Conservation (phyloP, 2,797 vertebrate genomes). For the Ambastaia sidthimunki region DNA sequence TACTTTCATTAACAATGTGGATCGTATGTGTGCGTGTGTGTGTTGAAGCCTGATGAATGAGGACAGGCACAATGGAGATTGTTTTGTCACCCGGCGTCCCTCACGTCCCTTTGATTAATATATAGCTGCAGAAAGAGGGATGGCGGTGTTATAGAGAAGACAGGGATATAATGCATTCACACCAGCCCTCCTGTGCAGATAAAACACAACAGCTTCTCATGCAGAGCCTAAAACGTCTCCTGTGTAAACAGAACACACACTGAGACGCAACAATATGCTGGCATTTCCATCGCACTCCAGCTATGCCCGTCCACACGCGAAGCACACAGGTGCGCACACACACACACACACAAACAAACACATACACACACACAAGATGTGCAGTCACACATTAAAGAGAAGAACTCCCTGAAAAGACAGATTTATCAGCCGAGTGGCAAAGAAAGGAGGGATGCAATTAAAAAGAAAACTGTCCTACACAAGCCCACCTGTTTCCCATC, state of each 20-base stretch:
- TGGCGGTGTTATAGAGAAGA: conserved; percentile 8
- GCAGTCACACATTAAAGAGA: conserved; percentile 10
- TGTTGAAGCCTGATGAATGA: conserved; percentile 23
- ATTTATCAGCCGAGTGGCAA: conserved; percentile 60
- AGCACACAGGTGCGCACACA: conserved; percentile 17
- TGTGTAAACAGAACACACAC: conserved; percentile 43
- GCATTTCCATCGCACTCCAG: conserved; percentile 42
- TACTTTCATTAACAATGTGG: background rate
- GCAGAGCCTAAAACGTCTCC: conserved; percentile 12
- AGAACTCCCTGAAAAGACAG: conserved; percentile 47
- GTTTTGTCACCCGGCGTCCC: conserved; percentile 40
- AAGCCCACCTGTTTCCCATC: conserved; percentile 56
- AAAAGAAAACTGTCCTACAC: conserved; percentile 38
- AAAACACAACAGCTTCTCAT: background rate
- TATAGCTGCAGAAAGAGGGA: conserved; percentile 6
- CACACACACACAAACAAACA: conserved; percentile 23
- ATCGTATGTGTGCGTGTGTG: background rate
- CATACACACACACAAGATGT: conserved; percentile 16
- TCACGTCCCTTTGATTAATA: conserved; percentile 37
- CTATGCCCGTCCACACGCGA: conserved; percentile 24
- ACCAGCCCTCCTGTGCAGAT: conserved; percentile 22
- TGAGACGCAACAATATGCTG: conserved; percentile 32
- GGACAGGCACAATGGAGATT: conserved; percentile 39
- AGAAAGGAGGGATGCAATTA: conserved; percentile 45
- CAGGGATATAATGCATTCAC: conserved; percentile 9